Conservation (phyloP, 2,797 vertebrate genomes). For the Sparidentex hasta region DNA sequence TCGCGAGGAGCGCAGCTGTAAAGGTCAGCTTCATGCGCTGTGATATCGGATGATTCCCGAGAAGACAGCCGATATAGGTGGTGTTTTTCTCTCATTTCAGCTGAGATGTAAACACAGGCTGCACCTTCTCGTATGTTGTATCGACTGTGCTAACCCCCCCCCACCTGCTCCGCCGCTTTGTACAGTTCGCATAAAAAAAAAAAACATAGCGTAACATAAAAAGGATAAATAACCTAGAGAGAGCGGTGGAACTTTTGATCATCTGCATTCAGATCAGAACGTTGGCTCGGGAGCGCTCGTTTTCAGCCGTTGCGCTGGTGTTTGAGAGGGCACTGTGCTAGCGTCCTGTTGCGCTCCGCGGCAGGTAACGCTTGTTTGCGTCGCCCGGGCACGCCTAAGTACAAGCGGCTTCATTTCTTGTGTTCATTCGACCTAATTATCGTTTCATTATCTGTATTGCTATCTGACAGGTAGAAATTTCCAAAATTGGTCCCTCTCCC, state of each 20-base stretch:
- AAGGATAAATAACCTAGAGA: neutral
- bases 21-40: slow-evolving; percentile 15
- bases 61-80: slow-evolving; percentile 19
- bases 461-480: slow-evolving; percentile 61
- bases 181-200: slow-evolving; percentile 26
- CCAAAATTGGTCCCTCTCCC: slow-evolving; percentile 11
- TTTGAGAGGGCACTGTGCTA: slow-evolving; percentile 5
- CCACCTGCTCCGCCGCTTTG: slow-evolving; percentile 46
- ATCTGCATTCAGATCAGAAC: slow-evolving; percentile 22
- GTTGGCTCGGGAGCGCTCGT: neutral
- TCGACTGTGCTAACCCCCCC: slow-evolving; percentile 30
- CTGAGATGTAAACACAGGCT: slow-evolving; percentile 46
- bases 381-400: slow-evolving; percentile 14
- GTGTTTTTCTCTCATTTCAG: slow-evolving; percentile 37
- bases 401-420: slow-evolving; percentile 25
- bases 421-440: slow-evolving; percentile 53
- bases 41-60: slow-evolving; percentile 15
- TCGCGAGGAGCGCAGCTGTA: slow-evolving; percentile 10
- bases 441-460: slow-evolving; percentile 56
- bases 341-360: neutral
- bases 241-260: neutral
- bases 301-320: neutral
- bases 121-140: slow-evolving; percentile 50
- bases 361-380: slow-evolving; percentile 3
- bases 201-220: slow-evolving; percentile 12